Percentiles rank a stretch among this genome's conserved stretches.
Evolutionary conservation across 2,888 invertebrate genomes (phyloP).

Genomic region (Portevinia maculata): DNA sequence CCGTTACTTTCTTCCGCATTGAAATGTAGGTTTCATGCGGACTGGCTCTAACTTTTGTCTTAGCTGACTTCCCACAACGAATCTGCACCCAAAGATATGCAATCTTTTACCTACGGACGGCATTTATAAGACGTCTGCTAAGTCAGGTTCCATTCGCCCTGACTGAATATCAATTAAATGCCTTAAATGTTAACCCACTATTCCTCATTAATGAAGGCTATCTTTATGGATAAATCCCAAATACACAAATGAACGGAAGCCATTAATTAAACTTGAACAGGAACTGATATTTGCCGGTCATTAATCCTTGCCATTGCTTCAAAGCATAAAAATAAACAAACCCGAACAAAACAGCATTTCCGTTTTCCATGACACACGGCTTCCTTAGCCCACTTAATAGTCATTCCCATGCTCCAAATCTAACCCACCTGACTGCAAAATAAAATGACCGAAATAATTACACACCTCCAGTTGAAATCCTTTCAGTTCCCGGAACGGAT

Average conservation of each 20-base stretch:
- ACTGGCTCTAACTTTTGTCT: too few species aligned
- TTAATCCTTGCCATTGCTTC: neutral
- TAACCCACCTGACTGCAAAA: neutral
- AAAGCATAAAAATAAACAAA: neutral
- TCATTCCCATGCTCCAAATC: slow-evolving; percentile 31
- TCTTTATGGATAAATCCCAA: neutral
- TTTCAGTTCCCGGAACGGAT: slow-evolving; percentile 41
- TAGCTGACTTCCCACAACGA: too few species aligned
- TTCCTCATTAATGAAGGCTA: neutral
- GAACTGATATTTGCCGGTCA: neutral
- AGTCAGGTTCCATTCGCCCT: too few species aligned
- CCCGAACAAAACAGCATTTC: slow-evolving; percentile 26
- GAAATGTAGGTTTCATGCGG: too few species aligned
- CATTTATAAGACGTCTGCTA: too few species aligned
- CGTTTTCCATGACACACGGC: slow-evolving; percentile 16
- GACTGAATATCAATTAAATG: too few species aligned
- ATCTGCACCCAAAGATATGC: too few species aligned
- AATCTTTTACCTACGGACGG: too few species aligned
- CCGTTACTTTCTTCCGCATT: too few species aligned
- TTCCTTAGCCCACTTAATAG: slow-evolving; percentile 22
- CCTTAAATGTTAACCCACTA: too few species aligned
- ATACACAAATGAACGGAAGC: slow-evolving; percentile 13
- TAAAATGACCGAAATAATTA: slow-evolving; percentile 45
- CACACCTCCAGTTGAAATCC: slow-evolving; percentile 31
- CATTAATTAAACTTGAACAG: slow-evolving; percentile 28